phyloP scores from a whole-genome alignment of 2,888 invertebrate genomes.

The Lepidochrysops patricia region DNA sequence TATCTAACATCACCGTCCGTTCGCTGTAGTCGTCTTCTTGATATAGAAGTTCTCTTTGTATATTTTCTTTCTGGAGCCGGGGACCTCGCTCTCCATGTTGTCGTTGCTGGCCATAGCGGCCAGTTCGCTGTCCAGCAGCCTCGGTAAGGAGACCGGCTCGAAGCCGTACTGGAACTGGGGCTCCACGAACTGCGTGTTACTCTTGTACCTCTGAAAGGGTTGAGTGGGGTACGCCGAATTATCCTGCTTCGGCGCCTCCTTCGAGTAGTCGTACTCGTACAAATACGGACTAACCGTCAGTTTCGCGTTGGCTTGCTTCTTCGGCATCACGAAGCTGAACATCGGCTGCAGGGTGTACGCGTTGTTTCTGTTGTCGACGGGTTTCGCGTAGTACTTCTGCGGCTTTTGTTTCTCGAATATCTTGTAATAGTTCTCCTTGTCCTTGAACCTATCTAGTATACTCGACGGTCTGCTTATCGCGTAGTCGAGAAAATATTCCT shows the following conservation, averaged over 20 bases:
- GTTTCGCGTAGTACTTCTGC: slow-evolving; percentile 34
- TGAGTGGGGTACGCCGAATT: slow-evolving; percentile 11
- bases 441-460: slow-evolving; percentile 42
- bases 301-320: slow-evolving; percentile 43
- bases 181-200: slow-evolving; percentile 56
- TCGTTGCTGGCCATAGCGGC: slow-evolving; percentile 60
- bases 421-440: slow-evolving; percentile 55
- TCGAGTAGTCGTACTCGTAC: slow-evolving; percentile 47
- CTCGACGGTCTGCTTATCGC: slow-evolving; percentile 53
- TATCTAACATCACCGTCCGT: slow-evolving; percentile 56
- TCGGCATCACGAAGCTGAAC: slow-evolving; percentile 34
- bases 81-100: slow-evolving; percentile 55
- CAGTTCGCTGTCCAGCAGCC: slow-evolving; percentile 54
- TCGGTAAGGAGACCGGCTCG: slow-evolving; percentile 54
- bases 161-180: slow-evolving; percentile 69
- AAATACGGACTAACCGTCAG: slow-evolving; percentile 42
- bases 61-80: slow-evolving; percentile 55
- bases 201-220: slow-evolving; percentile 40
- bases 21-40: slow-evolving; percentile 56
- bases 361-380: slow-evolving; percentile 37
- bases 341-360: slow-evolving; percentile 38
- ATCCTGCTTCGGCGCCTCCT: slow-evolving; percentile 31
- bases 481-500: slow-evolving; percentile 53
- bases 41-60: slow-evolving; percentile 67
- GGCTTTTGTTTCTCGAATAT: slow-evolving; percentile 50